Evolutionary conservation across 2,797 vertebrate species (phyloP).

Genomic region (Stomatorhinus walkeri): DNA sequence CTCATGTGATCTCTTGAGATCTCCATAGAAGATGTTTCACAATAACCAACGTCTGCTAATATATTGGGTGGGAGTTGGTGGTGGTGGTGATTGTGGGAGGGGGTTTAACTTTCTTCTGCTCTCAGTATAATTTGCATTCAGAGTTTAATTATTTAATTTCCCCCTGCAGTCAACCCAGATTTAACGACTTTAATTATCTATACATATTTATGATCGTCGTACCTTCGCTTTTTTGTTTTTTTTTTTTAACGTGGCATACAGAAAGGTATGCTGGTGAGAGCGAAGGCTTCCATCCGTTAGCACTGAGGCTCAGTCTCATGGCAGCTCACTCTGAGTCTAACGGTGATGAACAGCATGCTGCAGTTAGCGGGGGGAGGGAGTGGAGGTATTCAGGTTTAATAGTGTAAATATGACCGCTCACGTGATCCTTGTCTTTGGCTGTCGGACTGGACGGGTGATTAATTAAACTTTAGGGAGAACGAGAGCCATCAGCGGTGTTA

Average conservation of each 20-base stretch:
- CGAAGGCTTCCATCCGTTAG: neutral
- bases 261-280: neutral
- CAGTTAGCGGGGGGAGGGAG: neutral
- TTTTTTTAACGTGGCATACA: neutral
- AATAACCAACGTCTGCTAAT: neutral
- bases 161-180: neutral
- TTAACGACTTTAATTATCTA: neutral
- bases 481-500: neutral
- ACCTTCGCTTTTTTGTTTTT: neutral
- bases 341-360: neutral
- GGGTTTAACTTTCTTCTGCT: neutral
- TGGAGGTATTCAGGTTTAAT: neutral
- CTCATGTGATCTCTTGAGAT: neutral
- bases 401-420: neutral
- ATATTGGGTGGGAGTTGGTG: neutral
- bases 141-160: constrained; percentile 1
- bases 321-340: neutral
- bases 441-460: neutral
- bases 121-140: neutral
- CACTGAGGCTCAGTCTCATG: neutral
- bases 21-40: neutral
- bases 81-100: neutral
- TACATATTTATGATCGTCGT: constrained; percentile 4
- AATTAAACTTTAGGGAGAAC: neutral
- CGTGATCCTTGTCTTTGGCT: neutral